Conservation (phyloP, 2,797 vertebrate genomes). For the Scolopax rusticola region DNA sequence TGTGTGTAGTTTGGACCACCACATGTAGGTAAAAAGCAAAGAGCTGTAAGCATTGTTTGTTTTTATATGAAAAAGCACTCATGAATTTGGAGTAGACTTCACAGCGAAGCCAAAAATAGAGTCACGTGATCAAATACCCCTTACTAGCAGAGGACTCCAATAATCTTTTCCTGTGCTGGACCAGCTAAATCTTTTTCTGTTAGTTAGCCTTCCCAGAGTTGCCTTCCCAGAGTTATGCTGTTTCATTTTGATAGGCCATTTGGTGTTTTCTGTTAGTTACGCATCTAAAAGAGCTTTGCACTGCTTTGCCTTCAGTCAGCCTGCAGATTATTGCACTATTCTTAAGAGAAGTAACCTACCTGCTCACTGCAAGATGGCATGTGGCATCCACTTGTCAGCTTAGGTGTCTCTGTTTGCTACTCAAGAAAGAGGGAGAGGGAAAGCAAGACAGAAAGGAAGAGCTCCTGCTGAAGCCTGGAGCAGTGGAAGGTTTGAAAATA, state of each 20-base stretch:
- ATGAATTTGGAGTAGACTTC: not conserved
- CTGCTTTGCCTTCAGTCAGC: not conserved
- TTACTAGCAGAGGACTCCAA: not conserved
- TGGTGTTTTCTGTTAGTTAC: not conserved
- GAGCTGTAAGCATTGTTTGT: not conserved
- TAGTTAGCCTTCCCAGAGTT: not conserved
- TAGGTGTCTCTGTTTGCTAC: not conserved
- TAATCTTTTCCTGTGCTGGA: not conserved
- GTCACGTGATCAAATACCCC: not conserved
- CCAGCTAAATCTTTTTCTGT: not conserved
- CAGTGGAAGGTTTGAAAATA: not conserved
- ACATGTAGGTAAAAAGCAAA: conserved; percentile 8
- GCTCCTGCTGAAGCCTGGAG: not conserved
- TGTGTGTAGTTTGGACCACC: not conserved
- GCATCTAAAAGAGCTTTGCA: not conserved
- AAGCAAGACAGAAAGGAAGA: not conserved
- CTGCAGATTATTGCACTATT: not conserved
- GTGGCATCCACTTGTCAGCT: not conserved
- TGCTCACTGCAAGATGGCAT: not conserved
- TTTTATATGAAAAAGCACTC: conserved; percentile 1
- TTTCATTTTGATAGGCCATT: not conserved
- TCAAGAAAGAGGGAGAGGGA: not conserved
- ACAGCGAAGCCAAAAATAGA: not conserved
- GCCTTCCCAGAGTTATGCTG: not conserved
- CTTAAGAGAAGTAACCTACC: not conserved